Conservation (phyloP, 1,140 invertebrate species). For the Cherax quadricarinatus region DNA sequence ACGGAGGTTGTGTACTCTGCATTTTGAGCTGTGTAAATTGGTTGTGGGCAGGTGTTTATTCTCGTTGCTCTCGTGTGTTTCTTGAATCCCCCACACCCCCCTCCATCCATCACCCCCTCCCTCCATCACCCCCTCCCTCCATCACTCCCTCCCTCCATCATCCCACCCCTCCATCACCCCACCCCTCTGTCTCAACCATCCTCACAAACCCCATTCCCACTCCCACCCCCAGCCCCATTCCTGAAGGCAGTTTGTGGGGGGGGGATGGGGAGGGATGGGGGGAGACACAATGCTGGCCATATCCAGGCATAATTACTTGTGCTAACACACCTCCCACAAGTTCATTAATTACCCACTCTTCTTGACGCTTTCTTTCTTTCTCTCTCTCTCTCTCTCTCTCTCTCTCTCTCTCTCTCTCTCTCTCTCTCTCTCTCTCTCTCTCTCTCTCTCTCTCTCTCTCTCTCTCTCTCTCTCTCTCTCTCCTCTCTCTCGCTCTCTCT, state of each 20-base stretch:
- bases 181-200: too few species aligned
- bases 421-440: not conserved
- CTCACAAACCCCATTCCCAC: too few species aligned
- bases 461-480: not conserved
- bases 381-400: not conserved
- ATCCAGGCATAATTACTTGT: slow-evolving; percentile 17
- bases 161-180: too few species aligned
- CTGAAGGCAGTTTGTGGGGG: not conserved
- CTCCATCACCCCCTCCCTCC: too few species aligned
- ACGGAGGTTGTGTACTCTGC: too few species aligned
- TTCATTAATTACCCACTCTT: slow-evolving; percentile 41
- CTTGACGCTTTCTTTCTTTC: not conserved
- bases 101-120: not conserved
- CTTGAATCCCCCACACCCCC: not conserved
- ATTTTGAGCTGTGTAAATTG: too few species aligned
- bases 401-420: not conserved
- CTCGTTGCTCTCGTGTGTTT: too few species aligned
- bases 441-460: not conserved
- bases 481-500: not conserved
- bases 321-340: slow-evolving; percentile 39
- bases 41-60: too few species aligned
- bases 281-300: not conserved
- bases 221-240: not conserved
- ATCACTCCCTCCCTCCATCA: not conserved
- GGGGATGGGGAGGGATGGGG: not conserved